Conservation (phyloP, 2,113 vertebrate species). For the Calyptommatus sinebrachiatus region DNA sequence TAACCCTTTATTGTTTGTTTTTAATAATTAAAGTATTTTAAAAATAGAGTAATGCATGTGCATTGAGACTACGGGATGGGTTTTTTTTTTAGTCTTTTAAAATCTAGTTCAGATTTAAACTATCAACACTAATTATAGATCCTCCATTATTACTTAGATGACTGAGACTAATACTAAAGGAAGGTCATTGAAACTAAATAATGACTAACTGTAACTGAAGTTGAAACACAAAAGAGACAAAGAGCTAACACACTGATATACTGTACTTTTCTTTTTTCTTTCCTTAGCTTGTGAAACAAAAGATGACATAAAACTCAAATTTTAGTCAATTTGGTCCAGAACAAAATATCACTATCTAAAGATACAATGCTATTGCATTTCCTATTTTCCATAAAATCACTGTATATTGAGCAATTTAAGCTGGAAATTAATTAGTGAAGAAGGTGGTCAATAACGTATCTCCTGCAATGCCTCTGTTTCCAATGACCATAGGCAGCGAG, state of each 20-base stretch:
- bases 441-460: too few relatives aligned
- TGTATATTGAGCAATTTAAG: too few relatives aligned
- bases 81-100: neutral
- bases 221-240: slow-evolving; percentile 48
- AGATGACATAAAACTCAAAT: neutral
- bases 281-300: neutral
- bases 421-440: too few relatives aligned
- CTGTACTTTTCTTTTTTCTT: slow-evolving; percentile 34
- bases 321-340: neutral
- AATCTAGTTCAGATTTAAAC: slow-evolving; percentile 54
- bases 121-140: slow-evolving; percentile 59
- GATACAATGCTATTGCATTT: neutral
- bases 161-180: slow-evolving; percentile 29
- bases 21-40: slow-evolving; percentile 50
- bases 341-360: neutral
- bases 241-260: slow-evolving; percentile 12
- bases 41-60: slow-evolving; percentile 2
- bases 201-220: slow-evolving; percentile 49
- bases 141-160: slow-evolving; percentile 51
- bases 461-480: too few relatives aligned
- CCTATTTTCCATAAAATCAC: neutral
- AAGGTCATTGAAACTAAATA: slow-evolving; percentile 44
- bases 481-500: too few relatives aligned
- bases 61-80: slow-evolving; percentile 28
- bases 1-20: slow-evolving; percentile 5